phyloP scores from a whole-genome alignment of 2,113 vertebrate genomes.

The Sinocyclocheilus anophthalmus region DNA sequence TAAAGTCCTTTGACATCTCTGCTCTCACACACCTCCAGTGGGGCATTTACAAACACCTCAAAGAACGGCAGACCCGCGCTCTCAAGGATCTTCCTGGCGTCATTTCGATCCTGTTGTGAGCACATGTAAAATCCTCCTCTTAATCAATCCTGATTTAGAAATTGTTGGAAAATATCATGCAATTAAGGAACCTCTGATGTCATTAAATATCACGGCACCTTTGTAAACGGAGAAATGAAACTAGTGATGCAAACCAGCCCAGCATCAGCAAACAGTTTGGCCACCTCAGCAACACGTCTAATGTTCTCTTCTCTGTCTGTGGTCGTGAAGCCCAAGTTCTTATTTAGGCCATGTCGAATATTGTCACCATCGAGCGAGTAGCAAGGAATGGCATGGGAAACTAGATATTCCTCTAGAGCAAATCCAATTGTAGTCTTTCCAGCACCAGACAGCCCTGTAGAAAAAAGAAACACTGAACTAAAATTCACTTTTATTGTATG shows the following conservation, averaged over 20 bases:
- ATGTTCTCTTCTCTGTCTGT: conserved; percentile 94
- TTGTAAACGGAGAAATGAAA: conserved; percentile 93
- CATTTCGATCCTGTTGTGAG: conserved; percentile 82
- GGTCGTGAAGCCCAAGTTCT: conserved; percentile 89
- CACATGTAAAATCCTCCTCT: background rate
- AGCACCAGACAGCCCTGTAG: conserved; percentile 92
- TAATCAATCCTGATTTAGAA: background rate
- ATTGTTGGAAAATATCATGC: background rate
- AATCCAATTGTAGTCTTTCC: conserved; percentile 97
- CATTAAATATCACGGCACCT: conserved; percentile 74
- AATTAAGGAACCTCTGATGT: background rate
- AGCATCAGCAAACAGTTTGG: conserved; percentile 90
- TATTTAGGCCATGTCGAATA: conserved; percentile 87
- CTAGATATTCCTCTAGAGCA: conserved; percentile 93
- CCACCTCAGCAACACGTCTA: conserved; percentile 92
- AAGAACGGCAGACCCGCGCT: conserved; percentile 88
- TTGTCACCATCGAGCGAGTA: conserved; percentile 89
- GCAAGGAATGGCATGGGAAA: conserved; percentile 90
- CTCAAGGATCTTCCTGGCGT: conserved; percentile 86
- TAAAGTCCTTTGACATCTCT: conserved; percentile 97
- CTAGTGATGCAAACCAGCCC: conserved; percentile 95
- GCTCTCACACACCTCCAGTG: conserved; percentile 92
- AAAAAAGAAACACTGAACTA: background rate
- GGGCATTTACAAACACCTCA: conserved; percentile 92
- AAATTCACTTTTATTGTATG: background rate